phyloP scores from a whole-genome alignment of 1,140 invertebrate genomes.

The Drosophila fuyamai region DNA sequence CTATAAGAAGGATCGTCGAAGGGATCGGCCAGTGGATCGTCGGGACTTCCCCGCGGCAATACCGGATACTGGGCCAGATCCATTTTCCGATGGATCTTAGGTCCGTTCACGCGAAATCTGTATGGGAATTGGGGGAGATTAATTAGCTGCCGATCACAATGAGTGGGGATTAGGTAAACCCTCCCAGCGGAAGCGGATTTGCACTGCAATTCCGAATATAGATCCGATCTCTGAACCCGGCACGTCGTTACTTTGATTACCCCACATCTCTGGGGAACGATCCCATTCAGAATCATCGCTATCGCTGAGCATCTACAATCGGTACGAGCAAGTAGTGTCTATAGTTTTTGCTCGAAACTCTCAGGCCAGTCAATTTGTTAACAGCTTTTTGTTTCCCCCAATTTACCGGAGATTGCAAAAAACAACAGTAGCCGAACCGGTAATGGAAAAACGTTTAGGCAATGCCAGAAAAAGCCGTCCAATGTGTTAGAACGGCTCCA shows the following conservation, averaged over 20 bases:
- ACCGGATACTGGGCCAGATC: slow-evolving; percentile 88
- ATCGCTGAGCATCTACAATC: slow-evolving; percentile 55
- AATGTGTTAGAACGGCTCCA: slow-evolving; percentile 73
- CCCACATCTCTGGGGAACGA: slow-evolving; percentile 29
- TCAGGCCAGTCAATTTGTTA: slow-evolving; percentile 69
- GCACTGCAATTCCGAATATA: slow-evolving; percentile 34
- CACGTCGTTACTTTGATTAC: slow-evolving; percentile 67
- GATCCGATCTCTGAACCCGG: slow-evolving; percentile 60
- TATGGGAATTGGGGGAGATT: slow-evolving; percentile 22
- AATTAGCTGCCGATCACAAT: slow-evolving; percentile 47
- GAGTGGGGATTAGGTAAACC: slow-evolving; percentile 33
- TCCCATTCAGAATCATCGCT: slow-evolving; percentile 57
- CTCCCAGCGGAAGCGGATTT: slow-evolving; percentile 20
- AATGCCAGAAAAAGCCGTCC: slow-evolving; percentile 36
- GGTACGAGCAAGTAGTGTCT: too few relatives aligned
- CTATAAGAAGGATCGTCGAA: slow-evolving; percentile 90
- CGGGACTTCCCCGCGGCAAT: slow-evolving; percentile 87
- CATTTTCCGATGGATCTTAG: slow-evolving; percentile 89
- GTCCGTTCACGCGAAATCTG: slow-evolving; percentile 88
- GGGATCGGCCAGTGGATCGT: slow-evolving; percentile 89
- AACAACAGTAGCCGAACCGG: slow-evolving; percentile 46
- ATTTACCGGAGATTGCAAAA: slow-evolving; percentile 77
- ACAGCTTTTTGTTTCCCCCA: slow-evolving; percentile 73
- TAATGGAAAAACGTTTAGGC: slow-evolving; percentile 64
- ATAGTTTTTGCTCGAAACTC: slow-evolving; percentile 49